Evolutionary conservation across 2,888 invertebrate genomes (phyloP), one percentile per base, ranked within the genome.

Genomic region (Pantelozetes paolii): DNA sequence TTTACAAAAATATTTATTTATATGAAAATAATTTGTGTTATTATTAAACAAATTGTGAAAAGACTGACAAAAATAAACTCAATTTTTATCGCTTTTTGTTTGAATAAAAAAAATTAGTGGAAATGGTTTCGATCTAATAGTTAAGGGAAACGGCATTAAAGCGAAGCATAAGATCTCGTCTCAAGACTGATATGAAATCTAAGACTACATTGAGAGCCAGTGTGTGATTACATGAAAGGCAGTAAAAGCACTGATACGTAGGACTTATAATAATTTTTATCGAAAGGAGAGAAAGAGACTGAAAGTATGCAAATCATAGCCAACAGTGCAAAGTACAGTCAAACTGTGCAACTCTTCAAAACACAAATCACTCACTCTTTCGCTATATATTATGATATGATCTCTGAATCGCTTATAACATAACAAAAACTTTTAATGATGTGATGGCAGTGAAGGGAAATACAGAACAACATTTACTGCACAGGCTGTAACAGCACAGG

Each of bases 371-470:
- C 64, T 40, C 30, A 1, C 28, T 57, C 32, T 40, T 40, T 20
- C 15, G 11, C 11, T 40, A 64, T 40, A 64, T 36, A 15, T 15
- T 64, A 64, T 36, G 67, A 69, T 20, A 26, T 42, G 42, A 62
- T 62, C 62, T 67, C 13, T 11, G 23, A 23, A 42, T 45, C 26
- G 42, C 42, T 45, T 40, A 20, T n/a, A 20, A 23, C 36, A 28
- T n/a, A 45, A 69, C 69, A 69, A 69, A 69, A 69, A 69, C 40
- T 69, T 69, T 69, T 69, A 69, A 69, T 69, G 69, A 69, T 69
- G 69, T 69, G 45, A 69, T 69, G 69, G 28, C 15, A 57, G 57
- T 59, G 59, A 59, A 59, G 59, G 69, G 69, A 69, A 69, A 69
- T 69, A 26, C 45, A 36, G 20, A n/a, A 45, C 42, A 69, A 69